phyloP scores from a whole-genome alignment of 1,140 invertebrate genomes.

The Atopsyche davidsoni region DNA sequence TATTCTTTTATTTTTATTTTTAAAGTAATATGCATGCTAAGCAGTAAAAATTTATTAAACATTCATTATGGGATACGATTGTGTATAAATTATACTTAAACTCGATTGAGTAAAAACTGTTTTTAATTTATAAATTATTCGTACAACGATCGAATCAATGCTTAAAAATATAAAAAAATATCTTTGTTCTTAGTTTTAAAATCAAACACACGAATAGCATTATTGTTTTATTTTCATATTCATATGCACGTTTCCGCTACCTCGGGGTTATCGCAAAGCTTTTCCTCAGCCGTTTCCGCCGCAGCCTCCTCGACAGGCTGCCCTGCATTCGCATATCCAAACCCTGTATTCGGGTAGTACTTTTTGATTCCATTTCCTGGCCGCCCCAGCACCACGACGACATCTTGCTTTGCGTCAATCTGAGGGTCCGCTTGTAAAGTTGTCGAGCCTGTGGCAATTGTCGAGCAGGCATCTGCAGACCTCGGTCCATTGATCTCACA shows the following conservation, averaged over 20 bases:
- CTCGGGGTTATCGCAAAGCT: not conserved
- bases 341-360: conserved; percentile 18
- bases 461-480: conserved; percentile 2
- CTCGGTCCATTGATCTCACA: not conserved
- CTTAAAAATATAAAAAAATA: too few species aligned
- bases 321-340: conserved; percentile 19
- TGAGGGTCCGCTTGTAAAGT: not conserved
- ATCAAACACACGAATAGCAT: not conserved
- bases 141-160: too few species aligned
- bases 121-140: too few species aligned
- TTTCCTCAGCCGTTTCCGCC: too few species aligned
- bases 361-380: conserved; percentile 25
- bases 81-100: too few species aligned
- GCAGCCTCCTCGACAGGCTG: conserved; percentile 5
- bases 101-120: too few species aligned
- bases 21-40: too few species aligned
- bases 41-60: too few species aligned
- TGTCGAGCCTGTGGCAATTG: not conserved
- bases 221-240: not conserved
- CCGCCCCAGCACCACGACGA: conserved; percentile 10
- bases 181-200: too few species aligned
- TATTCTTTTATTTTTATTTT: too few species aligned
- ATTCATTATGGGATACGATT: too few species aligned
- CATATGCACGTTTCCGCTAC: conserved; percentile 15
- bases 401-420: conserved; percentile 15